phyloP scores from a whole-genome alignment of 2,888 invertebrate species.

The Ctena decussata region DNA sequence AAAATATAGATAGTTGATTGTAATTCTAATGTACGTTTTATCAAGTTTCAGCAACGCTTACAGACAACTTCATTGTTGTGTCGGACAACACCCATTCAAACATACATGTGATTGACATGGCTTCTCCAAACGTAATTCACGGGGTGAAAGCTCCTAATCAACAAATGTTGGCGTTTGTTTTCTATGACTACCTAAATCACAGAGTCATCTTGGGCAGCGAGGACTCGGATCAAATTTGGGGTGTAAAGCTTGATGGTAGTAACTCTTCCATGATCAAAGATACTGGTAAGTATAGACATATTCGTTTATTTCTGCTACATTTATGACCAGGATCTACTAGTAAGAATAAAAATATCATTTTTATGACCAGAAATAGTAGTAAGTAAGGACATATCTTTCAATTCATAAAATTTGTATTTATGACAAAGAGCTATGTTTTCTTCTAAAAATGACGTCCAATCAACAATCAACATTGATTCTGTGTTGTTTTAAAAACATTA shows the following conservation, averaged over 20 bases:
- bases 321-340: too few species aligned
- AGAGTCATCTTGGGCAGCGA: constrained; percentile 39
- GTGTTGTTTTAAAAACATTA: too few species aligned
- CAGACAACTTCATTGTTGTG: constrained; percentile 46
- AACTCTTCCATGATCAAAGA: constrained; percentile 25
- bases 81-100: constrained; percentile 46
- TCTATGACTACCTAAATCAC: constrained; percentile 41
- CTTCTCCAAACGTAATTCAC: constrained; percentile 13
- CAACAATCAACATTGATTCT: too few species aligned
- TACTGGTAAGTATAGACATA: constrained; percentile 21
- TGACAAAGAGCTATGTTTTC: too few species aligned
- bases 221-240: constrained; percentile 33
- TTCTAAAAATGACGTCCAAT: too few species aligned
- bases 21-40: too few species aligned
- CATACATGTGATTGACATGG: constrained; percentile 41
- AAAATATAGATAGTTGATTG: too few species aligned
- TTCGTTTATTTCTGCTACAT: too few species aligned
- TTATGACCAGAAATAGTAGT: too few species aligned
- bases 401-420: too few species aligned
- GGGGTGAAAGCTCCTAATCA: constrained; percentile 6
- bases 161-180: constrained; percentile 32
- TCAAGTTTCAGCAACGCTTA: constrained; percentile 14
- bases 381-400: too few species aligned
- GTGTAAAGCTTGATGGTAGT: constrained; percentile 39
- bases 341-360: too few species aligned